Evolutionary conservation across 2,888 invertebrate species (phyloP).

Genomic region (Dryobotodes eremita): DNA sequence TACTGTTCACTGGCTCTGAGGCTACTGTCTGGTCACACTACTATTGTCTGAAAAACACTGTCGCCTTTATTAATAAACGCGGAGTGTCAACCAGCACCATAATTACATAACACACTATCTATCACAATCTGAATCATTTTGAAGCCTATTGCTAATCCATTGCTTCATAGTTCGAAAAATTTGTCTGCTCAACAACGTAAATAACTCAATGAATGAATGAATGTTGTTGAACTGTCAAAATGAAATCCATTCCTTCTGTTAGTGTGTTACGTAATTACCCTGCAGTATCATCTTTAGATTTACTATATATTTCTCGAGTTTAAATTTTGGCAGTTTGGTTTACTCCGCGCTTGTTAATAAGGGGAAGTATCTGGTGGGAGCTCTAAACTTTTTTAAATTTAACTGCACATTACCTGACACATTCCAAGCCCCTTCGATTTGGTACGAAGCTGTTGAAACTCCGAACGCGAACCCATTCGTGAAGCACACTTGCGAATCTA

Average conservation of each 20-base stretch:
- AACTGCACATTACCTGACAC: conserved; percentile 78
- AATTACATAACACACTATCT: too few relatives aligned
- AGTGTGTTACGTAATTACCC: too few relatives aligned
- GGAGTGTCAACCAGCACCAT: not conserved
- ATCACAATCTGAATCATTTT: too few relatives aligned
- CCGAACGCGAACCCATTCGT: conserved; percentile 84
- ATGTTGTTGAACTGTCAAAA: too few relatives aligned
- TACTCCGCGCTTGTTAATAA: not conserved
- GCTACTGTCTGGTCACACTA: not conserved
- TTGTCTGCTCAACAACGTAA: too few relatives aligned
- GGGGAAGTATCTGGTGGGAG: not conserved
- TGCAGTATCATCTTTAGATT: too few relatives aligned
- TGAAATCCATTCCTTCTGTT: too few relatives aligned
- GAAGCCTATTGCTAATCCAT: too few relatives aligned
- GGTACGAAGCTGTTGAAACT: conserved; percentile 88
- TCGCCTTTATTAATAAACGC: not conserved
- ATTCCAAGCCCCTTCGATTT: conserved; percentile 91
- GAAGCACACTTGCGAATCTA: conserved; percentile 76
- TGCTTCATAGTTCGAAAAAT: too few relatives aligned
- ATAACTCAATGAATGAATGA: too few relatives aligned
- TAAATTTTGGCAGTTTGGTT: not conserved
- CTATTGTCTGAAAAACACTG: not conserved
- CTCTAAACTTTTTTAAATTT: not conserved
- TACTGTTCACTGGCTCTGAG: not conserved
- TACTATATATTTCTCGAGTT: too few relatives aligned